These are phyloP conservation scores for rat (Rattus norvegicus) DNA, from an alignment of 2,113 vertebrate genomes.

Conservation along the genomic window DNA sequence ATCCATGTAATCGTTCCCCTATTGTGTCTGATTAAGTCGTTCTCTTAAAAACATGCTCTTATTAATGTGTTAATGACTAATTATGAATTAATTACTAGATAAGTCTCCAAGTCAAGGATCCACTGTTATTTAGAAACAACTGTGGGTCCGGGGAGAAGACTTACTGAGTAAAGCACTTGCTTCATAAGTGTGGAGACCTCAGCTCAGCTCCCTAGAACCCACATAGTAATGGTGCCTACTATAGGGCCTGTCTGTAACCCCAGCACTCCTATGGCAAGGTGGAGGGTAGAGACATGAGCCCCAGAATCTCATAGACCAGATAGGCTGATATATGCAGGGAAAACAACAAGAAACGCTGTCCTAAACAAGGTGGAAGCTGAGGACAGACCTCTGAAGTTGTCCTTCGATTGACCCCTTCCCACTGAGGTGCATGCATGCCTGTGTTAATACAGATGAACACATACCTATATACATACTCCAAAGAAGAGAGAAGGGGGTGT, in stretches of 20 bases:
- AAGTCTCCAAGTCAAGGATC: neutral
- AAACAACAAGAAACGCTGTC: neutral
- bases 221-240: neutral
- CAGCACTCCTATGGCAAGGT: neutral
- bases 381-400: neutral
- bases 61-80: neutral
- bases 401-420: neutral
- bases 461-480: neutral
- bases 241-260: neutral
- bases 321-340: neutral
- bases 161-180: neutral
- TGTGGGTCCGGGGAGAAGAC: neutral
- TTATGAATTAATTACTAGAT: neutral
- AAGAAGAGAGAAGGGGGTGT: too few relatives aligned
- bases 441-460: neutral
- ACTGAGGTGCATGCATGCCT: neutral
- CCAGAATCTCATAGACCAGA: neutral
- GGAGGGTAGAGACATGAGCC: neutral
- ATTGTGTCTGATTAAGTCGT: conserved; percentile 1
- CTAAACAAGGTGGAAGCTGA: neutral
- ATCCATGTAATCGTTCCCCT: neutral
- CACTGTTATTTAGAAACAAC: neutral
- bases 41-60: conserved; percentile 2
- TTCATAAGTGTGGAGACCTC: neutral
- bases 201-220: neutral